Evolutionary conservation across 2,797 vertebrate species (phyloP), one percentile per base, ranked within the genome.

Genomic region (Merluccius polli): DNA sequence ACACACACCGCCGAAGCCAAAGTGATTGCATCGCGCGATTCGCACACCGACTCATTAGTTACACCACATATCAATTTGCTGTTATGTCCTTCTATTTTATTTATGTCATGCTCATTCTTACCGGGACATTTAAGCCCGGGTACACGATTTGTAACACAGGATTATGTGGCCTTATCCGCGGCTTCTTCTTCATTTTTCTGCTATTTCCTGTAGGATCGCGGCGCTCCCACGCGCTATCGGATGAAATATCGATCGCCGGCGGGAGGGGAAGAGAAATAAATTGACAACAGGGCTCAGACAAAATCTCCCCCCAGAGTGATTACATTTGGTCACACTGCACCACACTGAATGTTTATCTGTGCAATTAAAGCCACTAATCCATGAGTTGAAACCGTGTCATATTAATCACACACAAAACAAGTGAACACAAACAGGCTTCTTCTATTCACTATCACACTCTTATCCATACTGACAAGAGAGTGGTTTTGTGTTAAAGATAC

Each of bases 271-370:
- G 36, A 69, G 79, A 76, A n/a, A 70, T 32, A 68, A 6, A 81
- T 75, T 84, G 78, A 85, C 83, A 71, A 30, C 79, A 75, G 76
- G n/a, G 77, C 83, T 77, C 81, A 80, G 32, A 82, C 74, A 83
- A 85, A 82, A 59, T 24, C 52, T 81, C 81, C 65, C 73, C 65
- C 71, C 2, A 24, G 72, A 80, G 79, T 13, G n/a, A 52, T 73
- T 84, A 59, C 73, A 59, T 84, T 86, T 78, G 82, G 72, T 77
- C 70, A 75, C 65, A 52, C 27, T 77, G 63, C 75, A n/a, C n/a
- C n/a, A n/a, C n/a, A n/a, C 27, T 71, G 33, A 73, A 81, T 71
- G 73, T 68, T 13, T 72, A 11, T 44, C n/a, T 27, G 29, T 13
- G 15, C 67, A 67, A 72, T 73, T 65, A 24, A 59, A 36, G 9